Evolutionary conservation across 2,888 invertebrate genomes (phyloP).

Genomic region (Ophion ellenae): DNA sequence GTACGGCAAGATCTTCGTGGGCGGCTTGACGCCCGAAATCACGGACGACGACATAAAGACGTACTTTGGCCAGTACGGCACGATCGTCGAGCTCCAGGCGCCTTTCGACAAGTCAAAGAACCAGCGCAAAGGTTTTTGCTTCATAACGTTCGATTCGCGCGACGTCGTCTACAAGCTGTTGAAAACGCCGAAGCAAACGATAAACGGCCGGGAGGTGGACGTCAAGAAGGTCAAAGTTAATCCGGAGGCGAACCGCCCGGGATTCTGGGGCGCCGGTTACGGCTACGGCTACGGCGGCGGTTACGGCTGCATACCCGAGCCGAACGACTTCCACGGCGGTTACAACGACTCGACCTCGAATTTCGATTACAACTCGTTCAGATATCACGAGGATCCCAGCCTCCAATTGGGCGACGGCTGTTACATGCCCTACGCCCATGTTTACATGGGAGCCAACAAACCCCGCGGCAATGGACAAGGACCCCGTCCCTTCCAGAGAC

Average conservation of each 20-base stretch:
- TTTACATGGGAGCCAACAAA: conserved; percentile 77
- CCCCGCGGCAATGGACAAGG: conserved; percentile 82
- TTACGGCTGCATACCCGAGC: conserved; percentile 81
- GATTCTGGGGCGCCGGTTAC: conserved; percentile 81
- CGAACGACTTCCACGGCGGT: conserved; percentile 80
- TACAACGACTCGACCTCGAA: conserved; percentile 83
- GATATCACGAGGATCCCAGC: conserved; percentile 64
- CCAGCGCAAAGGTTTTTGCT: conserved; percentile 87
- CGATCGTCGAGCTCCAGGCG: conserved; percentile 87
- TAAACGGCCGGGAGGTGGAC: conserved; percentile 86
- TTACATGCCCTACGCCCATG: conserved; percentile 76
- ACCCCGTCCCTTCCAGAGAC: conserved; percentile 83
- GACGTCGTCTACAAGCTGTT: conserved; percentile 86
- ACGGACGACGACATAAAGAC: conserved; percentile 86
- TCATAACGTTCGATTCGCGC: conserved; percentile 88
- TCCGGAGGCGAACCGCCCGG: conserved; percentile 83
- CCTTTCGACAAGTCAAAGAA: conserved; percentile 88
- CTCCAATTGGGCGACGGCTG: conserved; percentile 80
- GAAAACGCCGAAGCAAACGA: conserved; percentile 86
- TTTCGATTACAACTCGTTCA: conserved; percentile 77
- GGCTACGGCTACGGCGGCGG: conserved; percentile 80
- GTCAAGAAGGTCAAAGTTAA: conserved; percentile 86
- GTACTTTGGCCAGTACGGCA: conserved; percentile 87
- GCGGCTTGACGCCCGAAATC: conserved; percentile 87
- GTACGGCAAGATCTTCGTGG: conserved; percentile 88